Evolutionary conservation across 2,113 vertebrate species (phyloP), one percentile per base, ranked within the genome.

Genomic region (Scomber japonicus): DNA sequence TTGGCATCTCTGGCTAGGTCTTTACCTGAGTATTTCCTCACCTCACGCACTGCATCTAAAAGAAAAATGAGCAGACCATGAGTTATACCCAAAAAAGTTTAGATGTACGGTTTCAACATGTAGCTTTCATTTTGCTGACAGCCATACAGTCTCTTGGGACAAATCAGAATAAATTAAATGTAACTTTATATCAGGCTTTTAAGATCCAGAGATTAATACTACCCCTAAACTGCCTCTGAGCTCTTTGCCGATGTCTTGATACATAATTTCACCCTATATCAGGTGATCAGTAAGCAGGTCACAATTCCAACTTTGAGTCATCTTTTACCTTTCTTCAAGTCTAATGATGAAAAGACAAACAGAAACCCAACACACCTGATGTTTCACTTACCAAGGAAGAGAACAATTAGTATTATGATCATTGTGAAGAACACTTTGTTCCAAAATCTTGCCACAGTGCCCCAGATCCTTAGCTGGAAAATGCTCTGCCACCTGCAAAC

Each of bases 351-450:
- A 24, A 35, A 16, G 3, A 27, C 24, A 27, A 27, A 2, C 24
- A 27, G 21, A 27, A 27, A 2, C 24, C 24, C 24, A 8, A 40
- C 3, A 74, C 3, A 19, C 11, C 9, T 14, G 0, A 57, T 5
- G 45, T 56, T 11, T 8, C n/a, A 73, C 90, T 82, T 75, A 99
- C 98, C 98, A 65, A 99, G 93, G 92, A 99, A 99, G 40, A 99
- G 95, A 87, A 99, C 78, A 72, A 99, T 95, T 70, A 99, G 93
- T 50, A 99, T 83, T 62, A 99, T 90, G 88, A 99, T 98, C 94
- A 98, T 98, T 44, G 98, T 96, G 85, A 99, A 95, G 76, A 99
- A 99, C 66, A 95, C 95, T 89, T 96, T 99, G 92, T 98, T 98
- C 97, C 96, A 98, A 80, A 97, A 96, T 44, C 82, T 87, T 14